Conservation (phyloP, 2,888 invertebrate genomes). For the Lumbricus terrestris region DNA sequence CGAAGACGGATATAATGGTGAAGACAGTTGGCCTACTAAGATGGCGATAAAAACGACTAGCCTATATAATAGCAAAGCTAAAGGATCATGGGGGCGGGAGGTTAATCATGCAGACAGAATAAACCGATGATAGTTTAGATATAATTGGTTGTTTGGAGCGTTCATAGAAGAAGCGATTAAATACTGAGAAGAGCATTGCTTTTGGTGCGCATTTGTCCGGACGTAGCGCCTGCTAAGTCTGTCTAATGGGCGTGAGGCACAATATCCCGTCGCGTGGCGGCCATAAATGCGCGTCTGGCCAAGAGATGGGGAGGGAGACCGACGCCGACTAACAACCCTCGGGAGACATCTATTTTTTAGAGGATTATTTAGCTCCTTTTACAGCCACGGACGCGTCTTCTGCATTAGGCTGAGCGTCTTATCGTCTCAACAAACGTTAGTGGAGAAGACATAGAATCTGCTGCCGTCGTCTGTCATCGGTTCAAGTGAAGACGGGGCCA, state of each 20-base stretch:
- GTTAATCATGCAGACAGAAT: background rate
- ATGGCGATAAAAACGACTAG: too few relatives aligned
- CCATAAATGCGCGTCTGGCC: slow-evolving; percentile 26
- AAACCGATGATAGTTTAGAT: background rate
- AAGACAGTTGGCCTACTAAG: background rate
- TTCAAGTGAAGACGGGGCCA: background rate
- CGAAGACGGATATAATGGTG: background rate
- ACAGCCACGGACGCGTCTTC: background rate
- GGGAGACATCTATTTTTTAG: background rate
- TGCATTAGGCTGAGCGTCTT: background rate
- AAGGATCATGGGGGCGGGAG: too few relatives aligned
- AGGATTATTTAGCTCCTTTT: background rate
- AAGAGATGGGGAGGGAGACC: slow-evolving; percentile 20
- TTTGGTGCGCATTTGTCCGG: background rate
- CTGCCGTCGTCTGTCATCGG: background rate
- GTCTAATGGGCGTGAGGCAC: background rate
- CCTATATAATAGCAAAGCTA: too few relatives aligned
- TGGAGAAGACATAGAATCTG: background rate
- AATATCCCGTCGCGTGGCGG: background rate
- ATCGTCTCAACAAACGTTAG: background rate
- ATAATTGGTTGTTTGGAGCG: background rate
- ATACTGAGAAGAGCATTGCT: background rate
- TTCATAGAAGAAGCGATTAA: background rate
- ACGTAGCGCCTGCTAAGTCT: background rate
- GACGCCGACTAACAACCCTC: background rate